phyloP scores from a whole-genome alignment of 2,113 vertebrate species.

The Narcine bancroftii region DNA sequence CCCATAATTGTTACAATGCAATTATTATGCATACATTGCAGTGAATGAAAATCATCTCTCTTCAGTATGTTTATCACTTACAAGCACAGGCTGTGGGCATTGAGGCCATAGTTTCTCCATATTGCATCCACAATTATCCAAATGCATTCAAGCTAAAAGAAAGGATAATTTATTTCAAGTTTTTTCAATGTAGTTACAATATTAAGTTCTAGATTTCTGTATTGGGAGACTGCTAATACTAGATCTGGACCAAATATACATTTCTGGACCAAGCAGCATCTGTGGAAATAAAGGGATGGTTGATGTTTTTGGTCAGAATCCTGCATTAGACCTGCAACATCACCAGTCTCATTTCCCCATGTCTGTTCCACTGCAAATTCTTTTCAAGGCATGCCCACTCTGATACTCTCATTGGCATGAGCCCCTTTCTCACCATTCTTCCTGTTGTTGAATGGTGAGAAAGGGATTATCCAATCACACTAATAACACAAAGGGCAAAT shows the following conservation, averaged over 20 bases:
- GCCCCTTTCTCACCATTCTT: too few relatives aligned
- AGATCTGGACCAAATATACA: too few relatives aligned
- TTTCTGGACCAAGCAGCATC: too few relatives aligned
- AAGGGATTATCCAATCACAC: neutral
- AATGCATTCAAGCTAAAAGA: conserved; percentile 74
- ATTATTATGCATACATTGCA: neutral
- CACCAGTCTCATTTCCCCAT: too few relatives aligned
- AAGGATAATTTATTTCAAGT: conserved; percentile 30
- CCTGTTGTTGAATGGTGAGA: too few relatives aligned
- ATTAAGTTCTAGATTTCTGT: neutral
- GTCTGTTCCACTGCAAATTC: too few relatives aligned
- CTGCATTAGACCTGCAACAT: too few relatives aligned
- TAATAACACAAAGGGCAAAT: neutral
- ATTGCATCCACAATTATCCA: conserved; percentile 73
- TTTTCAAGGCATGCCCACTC: too few relatives aligned
- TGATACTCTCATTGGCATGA: too few relatives aligned
- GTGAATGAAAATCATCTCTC: neutral
- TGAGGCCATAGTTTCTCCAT: conserved; percentile 72
- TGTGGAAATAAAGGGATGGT: too few relatives aligned
- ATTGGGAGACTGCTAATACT: too few relatives aligned
- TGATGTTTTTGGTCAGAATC: too few relatives aligned
- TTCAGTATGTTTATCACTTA: conserved; percentile 55
- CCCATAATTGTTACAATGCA: neutral
- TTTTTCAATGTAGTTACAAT: neutral
- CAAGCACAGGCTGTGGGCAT: conserved; percentile 61